phyloP scores from a whole-genome alignment of 2,888 invertebrate genomes.

The Ectemnius lituratus region DNA sequence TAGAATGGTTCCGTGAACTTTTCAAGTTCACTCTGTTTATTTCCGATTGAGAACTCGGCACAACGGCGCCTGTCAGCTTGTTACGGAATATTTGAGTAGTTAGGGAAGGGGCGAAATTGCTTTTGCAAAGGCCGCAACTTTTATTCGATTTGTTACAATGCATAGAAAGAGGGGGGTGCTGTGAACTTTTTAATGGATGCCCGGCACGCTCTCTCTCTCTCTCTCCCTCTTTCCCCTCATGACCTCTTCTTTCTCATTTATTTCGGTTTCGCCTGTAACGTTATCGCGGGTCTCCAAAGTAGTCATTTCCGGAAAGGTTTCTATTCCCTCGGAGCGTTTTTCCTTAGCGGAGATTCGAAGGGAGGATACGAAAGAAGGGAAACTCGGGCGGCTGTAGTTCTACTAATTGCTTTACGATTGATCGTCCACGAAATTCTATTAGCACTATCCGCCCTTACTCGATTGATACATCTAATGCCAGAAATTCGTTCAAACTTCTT shows the following conservation, averaged over 20 bases:
- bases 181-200: conserved; percentile 4
- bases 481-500: background rate
- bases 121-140: background rate
- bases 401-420: conserved; percentile 44
- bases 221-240: background rate
- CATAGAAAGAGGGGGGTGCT: background rate
- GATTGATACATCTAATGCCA: conserved; percentile 22
- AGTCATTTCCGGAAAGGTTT: conserved; percentile 20
- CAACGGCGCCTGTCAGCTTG: background rate
- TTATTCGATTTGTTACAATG: background rate
- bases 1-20: too few relatives aligned
- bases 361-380: conserved; percentile 11
- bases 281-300: conserved; percentile 1
- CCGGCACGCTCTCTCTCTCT: background rate
- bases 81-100: background rate
- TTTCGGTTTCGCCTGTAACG: background rate
- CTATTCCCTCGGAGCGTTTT: conserved; percentile 23
- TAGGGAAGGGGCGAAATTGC: too few relatives aligned
- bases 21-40: background rate
- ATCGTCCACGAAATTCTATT: conserved; percentile 40
- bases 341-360: conserved; percentile 23
- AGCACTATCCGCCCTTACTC: conserved; percentile 27
- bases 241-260: conserved; percentile 17
- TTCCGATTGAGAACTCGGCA: background rate
- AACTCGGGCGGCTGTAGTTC: conserved; percentile 12